Conservation (phyloP, 2,797 vertebrate species). For the Cetoscarus ocellatus region DNA sequence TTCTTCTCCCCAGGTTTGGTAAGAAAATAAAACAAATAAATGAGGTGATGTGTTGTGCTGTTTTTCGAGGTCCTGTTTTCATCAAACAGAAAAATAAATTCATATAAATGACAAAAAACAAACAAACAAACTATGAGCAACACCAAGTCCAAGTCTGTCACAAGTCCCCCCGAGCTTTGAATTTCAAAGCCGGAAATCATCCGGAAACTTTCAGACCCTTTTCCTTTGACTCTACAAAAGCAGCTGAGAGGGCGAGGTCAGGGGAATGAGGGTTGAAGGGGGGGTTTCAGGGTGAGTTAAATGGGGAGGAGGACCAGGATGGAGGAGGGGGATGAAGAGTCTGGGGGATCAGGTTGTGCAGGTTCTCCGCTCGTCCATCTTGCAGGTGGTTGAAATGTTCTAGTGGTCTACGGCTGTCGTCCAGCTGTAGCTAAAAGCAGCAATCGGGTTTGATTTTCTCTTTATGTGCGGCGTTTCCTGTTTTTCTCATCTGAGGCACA, state of each 20-base stretch:
- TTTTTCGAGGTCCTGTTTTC: slow-evolving; percentile 89
- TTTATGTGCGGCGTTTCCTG: slow-evolving; percentile 7
- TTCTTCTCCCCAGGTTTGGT: slow-evolving; percentile 90
- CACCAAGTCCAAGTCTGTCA: slow-evolving; percentile 65
- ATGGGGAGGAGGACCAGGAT: slow-evolving; percentile 8
- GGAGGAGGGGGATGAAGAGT: slow-evolving; percentile 51
- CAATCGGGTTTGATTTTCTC: slow-evolving; percentile 56
- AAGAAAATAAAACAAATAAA: slow-evolving; percentile 83
- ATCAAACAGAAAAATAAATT: slow-evolving; percentile 88
- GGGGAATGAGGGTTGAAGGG: slow-evolving; percentile 22
- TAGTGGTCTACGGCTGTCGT: slow-evolving; percentile 83
- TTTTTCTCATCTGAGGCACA: slow-evolving; percentile 19
- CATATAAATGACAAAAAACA: slow-evolving; percentile 84
- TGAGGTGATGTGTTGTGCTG: slow-evolving; percentile 91
- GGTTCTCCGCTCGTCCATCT: slow-evolving; percentile 70
- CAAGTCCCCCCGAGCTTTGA: slow-evolving; percentile 76
- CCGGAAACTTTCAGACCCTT: slow-evolving; percentile 76
- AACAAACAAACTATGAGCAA: slow-evolving; percentile 74
- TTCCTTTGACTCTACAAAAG: slow-evolving; percentile 79
- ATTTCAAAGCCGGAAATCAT: slow-evolving; percentile 80
- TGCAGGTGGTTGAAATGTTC: slow-evolving; percentile 68
- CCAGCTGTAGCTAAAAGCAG: slow-evolving; percentile 85
- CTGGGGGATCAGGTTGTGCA: too few species aligned
- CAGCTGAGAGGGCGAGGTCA: slow-evolving; percentile 70
- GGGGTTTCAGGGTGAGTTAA: neutral